Base-by-base conservation (phyloP, 2,113 vertebrate genomes). In the Xyrauchen texanus region DNA sequence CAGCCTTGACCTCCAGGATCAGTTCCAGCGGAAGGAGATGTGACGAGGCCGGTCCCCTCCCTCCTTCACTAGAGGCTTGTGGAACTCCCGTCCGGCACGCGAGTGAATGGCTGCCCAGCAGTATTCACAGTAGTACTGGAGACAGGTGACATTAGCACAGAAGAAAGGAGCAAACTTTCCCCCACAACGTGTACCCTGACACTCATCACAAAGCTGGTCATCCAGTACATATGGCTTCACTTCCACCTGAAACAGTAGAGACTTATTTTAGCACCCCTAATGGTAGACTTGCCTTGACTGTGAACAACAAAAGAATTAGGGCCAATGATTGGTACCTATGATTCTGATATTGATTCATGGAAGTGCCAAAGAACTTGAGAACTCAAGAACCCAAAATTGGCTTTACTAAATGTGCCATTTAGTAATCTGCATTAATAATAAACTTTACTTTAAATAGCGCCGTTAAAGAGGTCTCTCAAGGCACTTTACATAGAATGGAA, bases 51-150 rank as follows among this genome's bases (percentile, higher is more conserved):
- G 95, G 91, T 99, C 98, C 60, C 97, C 97, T 77, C 98, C 98
- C 92, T 99, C 98, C 91, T 99, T 99, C 91, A 99, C 98, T 91
- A 99, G 95, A 86, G 98, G 98, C 92, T 99, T 99, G 93, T 99
- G 98, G 93, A 99, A 99, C 87, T 99, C 98, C 64, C 98, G 95
- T 88, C 98, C 97, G 21, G 98, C 98, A 0, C 98, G 95, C 83
- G 97, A 98, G 86, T 99, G 98, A 90, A 99, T 99, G 91, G 97
- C 97, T 86, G 98, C 98, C 98, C 98, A 99, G 94, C 98, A 99
- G 92, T 99, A 99, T 95, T 99, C 98, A 90, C 98, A 99, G 96
- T 99, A 99, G 95, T 99, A 99, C 96, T 99, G 98, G 92, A 99
- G 95, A 94, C 98, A 99, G 93, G 98, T 99, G 91, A 99, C 98